Percentiles rank a stretch among this genome's conserved stretches.
These are phyloP conservation scores for Drosophila grimshawi DNA, from an alignment of 1,140 invertebrate species.

Conservation along the genomic window DNA sequence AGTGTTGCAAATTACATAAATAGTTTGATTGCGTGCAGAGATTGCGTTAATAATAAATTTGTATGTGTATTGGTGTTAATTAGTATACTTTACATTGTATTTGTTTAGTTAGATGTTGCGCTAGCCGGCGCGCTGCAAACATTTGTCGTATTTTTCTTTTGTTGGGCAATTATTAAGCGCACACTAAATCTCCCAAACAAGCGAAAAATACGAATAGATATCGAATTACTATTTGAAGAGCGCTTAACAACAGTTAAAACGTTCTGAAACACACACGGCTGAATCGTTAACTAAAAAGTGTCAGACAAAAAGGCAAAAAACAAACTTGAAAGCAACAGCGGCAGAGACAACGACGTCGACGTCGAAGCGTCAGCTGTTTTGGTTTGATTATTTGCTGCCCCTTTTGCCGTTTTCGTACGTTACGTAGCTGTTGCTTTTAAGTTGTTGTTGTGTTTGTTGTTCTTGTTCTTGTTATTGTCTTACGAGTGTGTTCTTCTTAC, in stretches of 20 bases:
- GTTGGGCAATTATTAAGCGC: conserved; percentile 63
- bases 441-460: background rate
- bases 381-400: conserved; percentile 10
- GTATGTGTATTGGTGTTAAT: conserved; percentile 37
- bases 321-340: conserved; percentile 32
- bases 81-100: conserved; percentile 68
- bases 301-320: conserved; percentile 50
- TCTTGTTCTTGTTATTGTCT: conserved; percentile 38
- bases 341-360: conserved; percentile 39
- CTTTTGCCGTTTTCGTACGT: conserved; percentile 15
- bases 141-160: conserved; percentile 46
- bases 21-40: conserved; percentile 46
- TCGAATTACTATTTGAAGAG: conserved; percentile 21
- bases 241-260: conserved; percentile 37
- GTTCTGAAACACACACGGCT: conserved; percentile 66
- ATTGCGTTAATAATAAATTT: conserved; percentile 7
- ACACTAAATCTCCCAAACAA: conserved; percentile 66
- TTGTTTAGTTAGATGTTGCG: conserved; percentile 56
- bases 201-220: background rate
- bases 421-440: conserved; percentile 44
- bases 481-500: conserved; percentile 33
- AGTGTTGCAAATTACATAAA: conserved; percentile 68
- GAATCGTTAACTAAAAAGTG: conserved; percentile 75
- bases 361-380: conserved; percentile 62
- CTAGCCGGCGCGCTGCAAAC: conserved; percentile 47